Conservation (phyloP, 2,888 invertebrate genomes). For the Dyspetes luteomarginatus region DNA sequence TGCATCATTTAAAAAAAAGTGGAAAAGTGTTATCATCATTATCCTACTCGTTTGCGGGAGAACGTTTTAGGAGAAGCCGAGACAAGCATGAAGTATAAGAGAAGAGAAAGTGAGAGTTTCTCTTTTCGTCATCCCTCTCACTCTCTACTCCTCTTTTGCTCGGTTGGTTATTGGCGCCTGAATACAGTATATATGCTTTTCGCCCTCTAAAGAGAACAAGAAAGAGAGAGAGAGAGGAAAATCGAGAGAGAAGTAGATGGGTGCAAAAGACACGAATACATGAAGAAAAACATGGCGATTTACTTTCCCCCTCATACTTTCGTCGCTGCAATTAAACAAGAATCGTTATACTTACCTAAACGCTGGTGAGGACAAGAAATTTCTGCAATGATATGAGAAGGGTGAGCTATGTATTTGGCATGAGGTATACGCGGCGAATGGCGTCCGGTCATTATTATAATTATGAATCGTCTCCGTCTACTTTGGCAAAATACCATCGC, state of each 20-base stretch:
- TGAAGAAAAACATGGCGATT: background rate
- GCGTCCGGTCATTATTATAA: constrained; percentile 64
- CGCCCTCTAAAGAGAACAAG: constrained; percentile 1
- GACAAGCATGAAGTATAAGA: constrained; percentile 40
- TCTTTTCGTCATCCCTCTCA: background rate
- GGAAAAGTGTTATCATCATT: constrained; percentile 43
- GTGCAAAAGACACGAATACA: background rate
- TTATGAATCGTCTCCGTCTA: constrained; percentile 62
- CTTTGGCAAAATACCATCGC: constrained; percentile 39
- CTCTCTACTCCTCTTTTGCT: background rate
- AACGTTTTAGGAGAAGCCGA: background rate
- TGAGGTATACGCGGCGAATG: constrained; percentile 16
- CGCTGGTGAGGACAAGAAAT: constrained; percentile 42
- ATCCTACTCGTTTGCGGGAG: constrained; percentile 27
- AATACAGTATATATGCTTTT: constrained; percentile 28
- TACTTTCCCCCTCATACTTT: constrained; percentile 20
- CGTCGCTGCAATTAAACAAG: constrained; percentile 64
- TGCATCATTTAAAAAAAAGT: constrained; percentile 15
- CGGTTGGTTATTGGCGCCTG: constrained; percentile 34
- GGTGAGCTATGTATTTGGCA: background rate
- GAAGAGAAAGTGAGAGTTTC: background rate
- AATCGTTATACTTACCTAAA: constrained; percentile 65
- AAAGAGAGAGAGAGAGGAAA: background rate
- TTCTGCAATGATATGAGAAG: background rate
- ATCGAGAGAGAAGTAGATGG: background rate